Evolutionary conservation across 1,140 invertebrate species (phyloP).

Genomic region (Plodia interpunctella): DNA sequence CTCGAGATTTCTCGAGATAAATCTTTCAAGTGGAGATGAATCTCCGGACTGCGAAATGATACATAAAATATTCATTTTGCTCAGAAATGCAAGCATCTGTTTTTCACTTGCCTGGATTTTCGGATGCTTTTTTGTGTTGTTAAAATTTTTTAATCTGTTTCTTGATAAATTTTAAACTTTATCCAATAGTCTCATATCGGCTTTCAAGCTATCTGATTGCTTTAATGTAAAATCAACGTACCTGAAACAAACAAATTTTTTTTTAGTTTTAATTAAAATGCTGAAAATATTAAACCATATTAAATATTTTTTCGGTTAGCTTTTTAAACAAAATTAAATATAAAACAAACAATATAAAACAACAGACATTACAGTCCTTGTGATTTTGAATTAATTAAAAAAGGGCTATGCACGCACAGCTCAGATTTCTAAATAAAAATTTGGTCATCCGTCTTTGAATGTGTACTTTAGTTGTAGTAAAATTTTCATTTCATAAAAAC

Average conservation of each 20-base stretch:
- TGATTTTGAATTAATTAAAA: no score
- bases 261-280: no score
- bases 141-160: slow-evolving; percentile 5
- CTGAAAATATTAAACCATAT: no score
- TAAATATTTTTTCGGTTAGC: no score
- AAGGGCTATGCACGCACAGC: no score
- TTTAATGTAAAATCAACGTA: not conserved
- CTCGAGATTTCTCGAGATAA: slow-evolving; percentile 66
- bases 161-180: slow-evolving; percentile 11
- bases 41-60: slow-evolving; percentile 65
- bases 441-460: no score
- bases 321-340: no score
- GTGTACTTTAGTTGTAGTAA: no score
- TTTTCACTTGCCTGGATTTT: slow-evolving; percentile 37
- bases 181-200: slow-evolving; percentile 12
- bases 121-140: slow-evolving; percentile 23
- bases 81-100: slow-evolving; percentile 62
- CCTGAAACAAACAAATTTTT: not conserved
- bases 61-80: slow-evolving; percentile 67
- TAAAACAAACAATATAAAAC: no score
- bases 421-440: no score
- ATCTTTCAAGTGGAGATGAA: slow-evolving; percentile 69
- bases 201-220: not conserved
- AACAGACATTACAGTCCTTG: no score
- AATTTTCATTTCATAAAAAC: no score